Base-by-base conservation (phyloP, 2,113 vertebrate species). In the Gnathonemus echidnorhynchus region DNA sequence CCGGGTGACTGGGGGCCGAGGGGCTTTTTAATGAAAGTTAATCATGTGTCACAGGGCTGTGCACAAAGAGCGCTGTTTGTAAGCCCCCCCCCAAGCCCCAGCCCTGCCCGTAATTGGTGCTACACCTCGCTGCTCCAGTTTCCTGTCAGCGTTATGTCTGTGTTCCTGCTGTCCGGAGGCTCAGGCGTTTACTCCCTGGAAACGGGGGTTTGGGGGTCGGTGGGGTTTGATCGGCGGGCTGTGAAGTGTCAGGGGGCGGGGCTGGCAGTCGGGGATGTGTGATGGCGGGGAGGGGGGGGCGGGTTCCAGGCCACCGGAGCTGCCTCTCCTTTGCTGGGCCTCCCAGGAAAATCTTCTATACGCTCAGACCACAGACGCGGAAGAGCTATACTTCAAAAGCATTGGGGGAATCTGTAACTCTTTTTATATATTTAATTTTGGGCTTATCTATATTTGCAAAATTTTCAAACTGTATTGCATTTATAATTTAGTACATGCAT, bases 121-220 rank as follows among this genome's bases (percentile, higher is more conserved):
- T 96, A 94, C 96, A 96, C 95, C 95, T 96, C 97, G 94, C 92
- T 95, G 93, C 95, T 95, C 93, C 95, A 89, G 94, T 95, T 95
- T 96, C 95, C 95, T 97, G 95, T 94, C 94, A 97, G 94, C 94
- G 92, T 95, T 96, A 96, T 97, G 95, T 95, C 94, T 95, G 90
- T 93, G 93, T 96, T 95, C 95, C 93, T 93, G 93, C 94, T 92
- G 92, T 93, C 92, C 93, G 94, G 96, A 94, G 95, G 94, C 89
- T 92, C 89, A 92, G 95, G 94, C 90, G 88, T 96, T 97, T 95
- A 94, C 96, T 97, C 93, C 89, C 92, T 94, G 93, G 94, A 94
- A 94, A 95, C 94, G 94, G 95, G 93, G 94, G 93, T 93, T 93
- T 92, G 93, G 94, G 80, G 45, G 42, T 46, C 45, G 8, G 35